A percentile compares a stretch with the other conserved stretches of the same genome.
Conservation (phyloP, 2,888 invertebrate genomes). For the Cremastinae sp. region DNA sequence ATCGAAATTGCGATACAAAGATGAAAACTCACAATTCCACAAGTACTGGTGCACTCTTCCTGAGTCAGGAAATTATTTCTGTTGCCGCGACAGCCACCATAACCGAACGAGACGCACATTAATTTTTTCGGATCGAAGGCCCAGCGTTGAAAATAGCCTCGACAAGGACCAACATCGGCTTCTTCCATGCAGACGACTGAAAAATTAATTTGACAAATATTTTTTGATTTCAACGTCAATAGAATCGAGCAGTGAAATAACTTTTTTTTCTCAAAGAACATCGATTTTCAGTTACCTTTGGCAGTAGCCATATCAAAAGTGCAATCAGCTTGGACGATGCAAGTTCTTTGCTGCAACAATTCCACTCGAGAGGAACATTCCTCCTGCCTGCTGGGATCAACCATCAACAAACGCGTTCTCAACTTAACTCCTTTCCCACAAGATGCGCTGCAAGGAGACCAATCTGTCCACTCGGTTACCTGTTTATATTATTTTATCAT, state of each 20-base stretch:
- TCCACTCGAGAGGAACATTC: constrained; percentile 86
- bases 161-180: constrained; percentile 91
- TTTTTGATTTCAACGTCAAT: neutral
- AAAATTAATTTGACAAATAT: constrained; percentile 3
- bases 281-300: constrained; percentile 83
- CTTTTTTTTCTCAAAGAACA: neutral
- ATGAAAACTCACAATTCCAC: constrained; percentile 82
- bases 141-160: constrained; percentile 93
- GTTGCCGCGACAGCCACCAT: constrained; percentile 95
- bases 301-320: constrained; percentile 88
- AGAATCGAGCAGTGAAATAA: neutral
- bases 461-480: constrained; percentile 93
- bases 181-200: constrained; percentile 91
- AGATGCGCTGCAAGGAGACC: constrained; percentile 94
- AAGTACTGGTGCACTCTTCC: constrained; percentile 88
- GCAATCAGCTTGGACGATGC: constrained; percentile 86
- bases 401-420: constrained; percentile 87
- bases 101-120: constrained; percentile 92
- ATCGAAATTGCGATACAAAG: too few species aligned
- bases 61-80: constrained; percentile 93
- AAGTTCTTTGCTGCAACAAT: constrained; percentile 88
- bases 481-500: constrained; percentile 71
- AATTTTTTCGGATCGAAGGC: constrained; percentile 88
- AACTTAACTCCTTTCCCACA: constrained; percentile 91
- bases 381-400: constrained; percentile 85